Evolutionary conservation across 2,888 invertebrate species (phyloP).

Genomic region (Melieria picta): DNA sequence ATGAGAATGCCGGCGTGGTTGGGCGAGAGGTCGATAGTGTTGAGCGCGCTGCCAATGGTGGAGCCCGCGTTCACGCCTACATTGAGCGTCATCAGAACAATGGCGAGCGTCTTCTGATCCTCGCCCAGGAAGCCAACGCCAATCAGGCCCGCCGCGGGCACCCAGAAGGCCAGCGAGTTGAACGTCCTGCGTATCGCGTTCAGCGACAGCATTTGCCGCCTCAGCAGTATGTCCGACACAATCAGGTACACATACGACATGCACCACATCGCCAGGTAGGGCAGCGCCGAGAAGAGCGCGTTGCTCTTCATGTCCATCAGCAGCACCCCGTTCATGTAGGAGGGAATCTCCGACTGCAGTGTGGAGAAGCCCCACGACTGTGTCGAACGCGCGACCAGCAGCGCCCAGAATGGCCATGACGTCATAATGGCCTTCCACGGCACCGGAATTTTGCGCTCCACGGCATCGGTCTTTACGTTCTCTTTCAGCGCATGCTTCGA

Average conservation of each 20-base stretch:
- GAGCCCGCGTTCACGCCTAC: constrained; percentile 70
- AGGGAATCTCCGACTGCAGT: constrained; percentile 76
- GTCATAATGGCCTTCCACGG: constrained; percentile 75
- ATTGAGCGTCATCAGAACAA: constrained; percentile 69
- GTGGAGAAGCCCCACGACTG: constrained; percentile 80
- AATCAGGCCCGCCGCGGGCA: constrained; percentile 69
- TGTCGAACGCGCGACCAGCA: constrained; percentile 70
- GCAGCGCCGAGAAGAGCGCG: constrained; percentile 68
- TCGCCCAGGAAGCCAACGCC: constrained; percentile 67
- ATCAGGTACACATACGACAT: constrained; percentile 67
- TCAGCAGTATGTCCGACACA: constrained; percentile 65
- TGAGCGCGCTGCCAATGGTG: constrained; percentile 72
- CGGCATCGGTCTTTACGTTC: constrained; percentile 14
- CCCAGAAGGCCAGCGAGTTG: constrained; percentile 62
- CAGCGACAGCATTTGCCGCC: constrained; percentile 61
- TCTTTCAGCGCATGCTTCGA: constrained; percentile 55
- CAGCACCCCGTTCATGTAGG: constrained; percentile 74
- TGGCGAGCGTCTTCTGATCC: constrained; percentile 60
- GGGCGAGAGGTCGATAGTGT: constrained; percentile 77
- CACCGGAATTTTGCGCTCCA: constrained; percentile 60
- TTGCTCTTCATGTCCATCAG: constrained; percentile 71
- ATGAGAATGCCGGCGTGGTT: constrained; percentile 76
- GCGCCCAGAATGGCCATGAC: constrained; percentile 73
- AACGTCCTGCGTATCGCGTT: constrained; percentile 54
- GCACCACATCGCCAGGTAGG: constrained; percentile 69